These are phyloP conservation scores for Enteromius treurensis DNA, from an alignment of 2,797 vertebrate genomes.

Conservation along the genomic window DNA sequence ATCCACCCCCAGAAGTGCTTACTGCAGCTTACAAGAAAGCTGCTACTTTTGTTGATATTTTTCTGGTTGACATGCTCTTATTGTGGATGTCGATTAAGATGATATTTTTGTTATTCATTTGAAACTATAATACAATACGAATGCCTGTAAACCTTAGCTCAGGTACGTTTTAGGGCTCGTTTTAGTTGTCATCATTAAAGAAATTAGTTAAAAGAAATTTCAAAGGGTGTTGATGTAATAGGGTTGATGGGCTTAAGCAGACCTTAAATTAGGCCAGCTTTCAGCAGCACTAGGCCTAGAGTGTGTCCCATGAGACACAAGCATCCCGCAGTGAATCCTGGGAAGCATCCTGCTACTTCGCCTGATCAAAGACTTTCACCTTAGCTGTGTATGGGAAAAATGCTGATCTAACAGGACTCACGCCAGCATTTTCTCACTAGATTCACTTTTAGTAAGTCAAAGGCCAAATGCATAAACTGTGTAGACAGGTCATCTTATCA, in stretches of 20 bases:
- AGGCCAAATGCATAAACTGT: background rate
- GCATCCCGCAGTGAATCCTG: conserved; percentile 51
- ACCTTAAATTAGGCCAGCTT: conserved; percentile 50
- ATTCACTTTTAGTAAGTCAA: background rate
- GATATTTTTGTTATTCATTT: background rate
- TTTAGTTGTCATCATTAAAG: background rate
- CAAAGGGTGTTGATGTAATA: conserved; percentile 5
- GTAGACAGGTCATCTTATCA: background rate
- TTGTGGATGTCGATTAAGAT: background rate
- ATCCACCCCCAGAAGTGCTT: conserved; percentile 32
- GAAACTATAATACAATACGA: background rate
- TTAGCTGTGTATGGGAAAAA: conserved; percentile 43
- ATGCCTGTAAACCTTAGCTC: background rate
- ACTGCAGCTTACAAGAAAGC: conserved; percentile 8
- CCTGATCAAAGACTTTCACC: conserved; percentile 60
- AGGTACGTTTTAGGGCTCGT: background rate
- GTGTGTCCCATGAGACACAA: conserved; percentile 59
- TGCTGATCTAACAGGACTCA: conserved; percentile 58
- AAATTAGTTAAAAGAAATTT: background rate
- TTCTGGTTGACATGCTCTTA: background rate
- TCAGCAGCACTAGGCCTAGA: conserved; percentile 54
- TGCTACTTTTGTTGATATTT: conserved; percentile 10
- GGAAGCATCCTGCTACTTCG: conserved; percentile 40
- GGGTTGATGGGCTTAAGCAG: conserved; percentile 26
- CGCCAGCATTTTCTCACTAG: background rate